These are phyloP conservation scores for Mallotus villosus DNA, from an alignment of 2,797 vertebrate genomes.

Conservation along the genomic window DNA sequence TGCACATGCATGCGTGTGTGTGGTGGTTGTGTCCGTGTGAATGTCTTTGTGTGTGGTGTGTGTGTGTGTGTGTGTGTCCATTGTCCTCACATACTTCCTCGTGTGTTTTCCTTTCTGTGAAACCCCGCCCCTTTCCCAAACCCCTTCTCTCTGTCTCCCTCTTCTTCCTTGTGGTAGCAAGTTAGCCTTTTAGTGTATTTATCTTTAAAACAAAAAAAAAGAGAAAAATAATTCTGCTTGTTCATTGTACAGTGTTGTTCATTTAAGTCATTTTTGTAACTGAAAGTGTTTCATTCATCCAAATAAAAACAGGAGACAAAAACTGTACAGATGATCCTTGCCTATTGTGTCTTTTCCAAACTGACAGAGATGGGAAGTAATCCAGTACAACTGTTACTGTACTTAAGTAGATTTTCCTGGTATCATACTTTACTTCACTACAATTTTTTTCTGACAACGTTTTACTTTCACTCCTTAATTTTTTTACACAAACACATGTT, in stretches of 20 bases:
- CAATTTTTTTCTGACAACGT: no score
- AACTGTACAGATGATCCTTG: slow-evolving; percentile 63
- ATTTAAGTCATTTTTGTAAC: slow-evolving; percentile 88
- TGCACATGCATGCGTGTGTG: no score
- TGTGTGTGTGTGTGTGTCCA: slow-evolving; percentile 24
- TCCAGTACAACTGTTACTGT: no score
- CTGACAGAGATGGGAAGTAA: no score
- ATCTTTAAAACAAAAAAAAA: slow-evolving; percentile 77
- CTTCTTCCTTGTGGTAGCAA: slow-evolving; percentile 75
- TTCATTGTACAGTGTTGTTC: slow-evolving; percentile 86
- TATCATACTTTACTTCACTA: no score
- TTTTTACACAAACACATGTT: neutral
- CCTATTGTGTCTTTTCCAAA: slow-evolving; percentile 30
- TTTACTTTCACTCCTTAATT: neutral
- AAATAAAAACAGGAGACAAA: slow-evolving; percentile 83
- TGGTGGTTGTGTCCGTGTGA: neutral
- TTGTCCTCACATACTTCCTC: slow-evolving; percentile 30
- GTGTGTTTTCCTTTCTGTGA: slow-evolving; percentile 58
- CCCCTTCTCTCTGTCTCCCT: slow-evolving; percentile 36
- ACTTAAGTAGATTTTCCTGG: no score
- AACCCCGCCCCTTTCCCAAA: slow-evolving; percentile 11
- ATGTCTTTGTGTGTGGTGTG: slow-evolving; percentile 22
- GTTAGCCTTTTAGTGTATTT: slow-evolving; percentile 82
- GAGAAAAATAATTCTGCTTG: slow-evolving; percentile 78
- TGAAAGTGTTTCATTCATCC: slow-evolving; percentile 86